These are phyloP conservation scores for Loriculus beryllinus DNA, from an alignment of 2,797 vertebrate species.

Conservation along the genomic window DNA sequence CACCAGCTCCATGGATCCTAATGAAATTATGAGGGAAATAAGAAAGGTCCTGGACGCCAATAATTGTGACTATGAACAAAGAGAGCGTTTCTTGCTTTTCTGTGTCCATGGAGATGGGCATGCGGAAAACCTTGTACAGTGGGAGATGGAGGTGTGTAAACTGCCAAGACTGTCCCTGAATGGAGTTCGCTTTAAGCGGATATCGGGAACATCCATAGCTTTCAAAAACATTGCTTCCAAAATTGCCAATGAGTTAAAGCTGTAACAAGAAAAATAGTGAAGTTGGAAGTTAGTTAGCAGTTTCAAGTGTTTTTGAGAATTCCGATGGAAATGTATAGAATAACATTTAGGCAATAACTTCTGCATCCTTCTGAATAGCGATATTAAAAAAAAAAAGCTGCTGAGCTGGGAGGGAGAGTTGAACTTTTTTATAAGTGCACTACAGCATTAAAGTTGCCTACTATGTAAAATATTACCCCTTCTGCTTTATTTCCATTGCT, in stretches of 20 bases:
- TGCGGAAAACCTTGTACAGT: constrained; percentile 87
- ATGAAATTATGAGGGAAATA: constrained; percentile 89
- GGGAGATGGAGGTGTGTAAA: constrained; percentile 94
- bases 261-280: constrained; percentile 86
- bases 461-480: constrained; percentile 79
- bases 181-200: constrained; percentile 89
- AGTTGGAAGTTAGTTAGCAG: constrained; percentile 95
- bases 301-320: constrained; percentile 85
- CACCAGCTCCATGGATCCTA: constrained; percentile 89
- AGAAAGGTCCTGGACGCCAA: constrained; percentile 88
- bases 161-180: constrained; percentile 91
- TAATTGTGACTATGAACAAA: constrained; percentile 89
- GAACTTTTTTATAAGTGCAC: constrained; percentile 84
- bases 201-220: constrained; percentile 90
- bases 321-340: constrained; percentile 90
- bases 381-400: constrained; percentile 77
- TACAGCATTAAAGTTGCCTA: constrained; percentile 85
- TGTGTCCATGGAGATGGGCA: constrained; percentile 87
- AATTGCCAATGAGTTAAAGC: constrained; percentile 92
- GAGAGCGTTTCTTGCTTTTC: constrained; percentile 87
- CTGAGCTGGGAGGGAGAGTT: constrained; percentile 78
- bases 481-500: constrained; percentile 77
- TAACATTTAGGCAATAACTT: constrained; percentile 97
- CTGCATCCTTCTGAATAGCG: constrained; percentile 87
- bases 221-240: constrained; percentile 94